Conservation (phyloP, 1,140 invertebrate genomes). For the Zaprionus africanus region DNA sequence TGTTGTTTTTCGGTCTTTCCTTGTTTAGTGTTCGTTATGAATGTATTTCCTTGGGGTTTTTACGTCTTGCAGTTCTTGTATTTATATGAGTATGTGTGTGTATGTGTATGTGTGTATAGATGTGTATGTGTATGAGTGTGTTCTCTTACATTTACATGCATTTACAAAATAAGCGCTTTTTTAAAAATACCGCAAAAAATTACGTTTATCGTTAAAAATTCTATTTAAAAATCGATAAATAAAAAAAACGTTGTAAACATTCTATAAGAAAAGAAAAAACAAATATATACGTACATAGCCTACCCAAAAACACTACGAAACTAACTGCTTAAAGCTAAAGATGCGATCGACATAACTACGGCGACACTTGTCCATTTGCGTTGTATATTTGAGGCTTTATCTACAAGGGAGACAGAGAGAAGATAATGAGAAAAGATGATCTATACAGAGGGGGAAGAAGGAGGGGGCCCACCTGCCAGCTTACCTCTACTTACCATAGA, state of each 20-base stretch:
- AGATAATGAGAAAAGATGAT: not conserved
- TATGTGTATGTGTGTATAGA: slow-evolving; percentile 35
- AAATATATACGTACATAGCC: slow-evolving; percentile 57
- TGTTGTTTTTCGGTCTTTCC: slow-evolving; percentile 54
- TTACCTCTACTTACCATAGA: slow-evolving; percentile 84
- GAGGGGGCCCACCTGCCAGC: slow-evolving; percentile 20
- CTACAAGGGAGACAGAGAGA: slow-evolving; percentile 26
- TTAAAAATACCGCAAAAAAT: slow-evolving; percentile 84
- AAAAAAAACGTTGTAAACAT: slow-evolving; percentile 54
- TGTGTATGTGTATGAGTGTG: slow-evolving; percentile 35
- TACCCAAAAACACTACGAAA: slow-evolving; percentile 74
- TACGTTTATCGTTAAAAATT: slow-evolving; percentile 83
- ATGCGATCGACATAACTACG: slow-evolving; percentile 84
- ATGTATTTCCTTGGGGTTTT: slow-evolving; percentile 33
- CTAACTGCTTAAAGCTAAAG: slow-evolving; percentile 84
- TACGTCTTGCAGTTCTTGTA: slow-evolving; percentile 11
- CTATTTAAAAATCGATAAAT: slow-evolving; percentile 76
- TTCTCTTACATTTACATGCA: slow-evolving; percentile 83
- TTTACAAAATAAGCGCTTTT: slow-evolving; percentile 84
- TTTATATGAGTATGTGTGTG: slow-evolving; percentile 27
- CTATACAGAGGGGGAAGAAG: not conserved
- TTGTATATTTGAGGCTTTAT: slow-evolving; percentile 84
- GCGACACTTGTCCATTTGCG: slow-evolving; percentile 84
- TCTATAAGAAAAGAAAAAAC: slow-evolving; percentile 76
- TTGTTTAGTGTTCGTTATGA: slow-evolving; percentile 44